These are phyloP conservation scores for Centropus unirufus DNA, from an alignment of 2,113 vertebrate species.

Conservation along the genomic window DNA sequence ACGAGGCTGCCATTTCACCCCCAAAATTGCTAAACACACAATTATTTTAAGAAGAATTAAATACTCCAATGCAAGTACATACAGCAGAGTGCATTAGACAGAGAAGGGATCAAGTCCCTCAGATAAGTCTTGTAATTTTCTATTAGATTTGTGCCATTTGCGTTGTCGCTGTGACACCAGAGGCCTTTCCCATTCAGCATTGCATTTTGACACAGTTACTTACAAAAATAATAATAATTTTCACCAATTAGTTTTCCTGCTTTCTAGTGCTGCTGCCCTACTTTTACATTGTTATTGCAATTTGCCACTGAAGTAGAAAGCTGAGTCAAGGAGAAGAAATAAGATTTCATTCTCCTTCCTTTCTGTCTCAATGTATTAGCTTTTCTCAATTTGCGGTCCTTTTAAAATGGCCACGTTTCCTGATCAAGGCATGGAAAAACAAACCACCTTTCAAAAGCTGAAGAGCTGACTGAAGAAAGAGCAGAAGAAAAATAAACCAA, in stretches of 20 bases:
- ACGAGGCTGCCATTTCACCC: not conserved
- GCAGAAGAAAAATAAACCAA: not conserved
- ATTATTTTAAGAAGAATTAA: conserved; percentile 1
- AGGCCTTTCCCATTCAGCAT: not conserved
- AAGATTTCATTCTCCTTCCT: not conserved
- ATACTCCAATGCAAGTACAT: not conserved
- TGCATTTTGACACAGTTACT: not conserved
- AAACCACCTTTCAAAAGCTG: not conserved
- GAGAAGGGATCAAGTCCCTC: not conserved
- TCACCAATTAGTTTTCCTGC: not conserved
- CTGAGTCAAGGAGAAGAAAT: not conserved
- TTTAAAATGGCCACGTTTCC: not conserved
- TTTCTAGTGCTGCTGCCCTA: not conserved
- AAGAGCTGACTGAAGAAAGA: not conserved
- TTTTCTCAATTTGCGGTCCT: not conserved
- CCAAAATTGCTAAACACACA: not conserved
- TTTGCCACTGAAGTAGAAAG: not conserved
- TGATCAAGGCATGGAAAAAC: not conserved
- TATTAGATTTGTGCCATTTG: not conserved
- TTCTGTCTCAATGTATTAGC: not conserved
- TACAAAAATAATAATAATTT: not conserved
- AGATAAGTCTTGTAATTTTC: not conserved
- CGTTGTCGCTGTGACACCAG: not conserved
- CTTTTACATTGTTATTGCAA: not conserved
- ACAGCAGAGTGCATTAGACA: not conserved